Conservation (phyloP, 1,140 invertebrate genomes). For the Bombus waltoni region DNA sequence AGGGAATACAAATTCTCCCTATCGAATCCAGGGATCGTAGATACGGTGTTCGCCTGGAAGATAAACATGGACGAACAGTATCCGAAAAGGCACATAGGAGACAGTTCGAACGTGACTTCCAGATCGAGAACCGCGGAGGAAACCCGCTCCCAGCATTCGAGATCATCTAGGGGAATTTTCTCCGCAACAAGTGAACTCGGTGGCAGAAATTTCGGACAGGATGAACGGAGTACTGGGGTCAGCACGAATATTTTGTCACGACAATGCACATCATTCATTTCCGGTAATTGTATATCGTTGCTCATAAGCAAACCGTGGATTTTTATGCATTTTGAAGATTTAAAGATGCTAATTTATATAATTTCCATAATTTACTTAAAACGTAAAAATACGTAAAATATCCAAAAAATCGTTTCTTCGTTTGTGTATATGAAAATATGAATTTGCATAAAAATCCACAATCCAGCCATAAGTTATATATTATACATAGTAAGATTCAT, state of each 20-base stretch:
- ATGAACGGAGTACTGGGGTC: neutral
- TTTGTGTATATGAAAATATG: neutral
- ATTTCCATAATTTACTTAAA: too few relatives aligned
- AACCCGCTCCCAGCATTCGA: slow-evolving; percentile 12
- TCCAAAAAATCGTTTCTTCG: too few relatives aligned
- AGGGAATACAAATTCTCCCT: slow-evolving; percentile 57
- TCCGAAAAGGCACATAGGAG: slow-evolving; percentile 38
- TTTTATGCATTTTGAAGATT: too few relatives aligned
- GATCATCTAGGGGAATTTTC: slow-evolving; percentile 40
- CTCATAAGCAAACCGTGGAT: too few relatives aligned
- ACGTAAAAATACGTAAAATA: too few relatives aligned
- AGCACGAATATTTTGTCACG: neutral
- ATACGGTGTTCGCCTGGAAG: slow-evolving; percentile 67
- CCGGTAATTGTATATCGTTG: neutral
- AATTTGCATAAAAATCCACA: too few relatives aligned
- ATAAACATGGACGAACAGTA: slow-evolving; percentile 71
- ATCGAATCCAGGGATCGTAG: slow-evolving; percentile 66
- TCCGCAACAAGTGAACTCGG: slow-evolving; percentile 12
- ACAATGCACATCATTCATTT: neutral
- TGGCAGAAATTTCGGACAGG: neutral
- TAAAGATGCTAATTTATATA: too few relatives aligned
- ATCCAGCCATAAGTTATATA: too few relatives aligned
- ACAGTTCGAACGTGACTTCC: slow-evolving; percentile 8
- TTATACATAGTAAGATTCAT: neutral
- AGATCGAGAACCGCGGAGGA: neutral